phyloP scores from a whole-genome alignment of 2,797 vertebrate species.

The Distichodus sexfasciatus region DNA sequence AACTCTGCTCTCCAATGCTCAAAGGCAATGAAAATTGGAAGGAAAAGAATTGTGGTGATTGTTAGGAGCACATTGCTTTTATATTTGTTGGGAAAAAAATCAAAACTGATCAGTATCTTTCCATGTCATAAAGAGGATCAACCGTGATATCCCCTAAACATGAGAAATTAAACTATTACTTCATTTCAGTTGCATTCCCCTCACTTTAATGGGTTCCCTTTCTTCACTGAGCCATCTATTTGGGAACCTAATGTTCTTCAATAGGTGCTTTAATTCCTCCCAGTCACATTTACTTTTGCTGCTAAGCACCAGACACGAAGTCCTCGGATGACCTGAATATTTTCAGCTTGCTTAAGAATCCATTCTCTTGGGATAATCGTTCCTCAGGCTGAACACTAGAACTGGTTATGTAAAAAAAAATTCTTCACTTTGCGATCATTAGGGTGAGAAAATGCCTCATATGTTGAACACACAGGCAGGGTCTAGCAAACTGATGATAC shows the following conservation, averaged over 20 bases:
- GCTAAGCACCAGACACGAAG: slow-evolving; percentile 2
- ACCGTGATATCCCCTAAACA: neutral
- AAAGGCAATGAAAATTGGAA: no score
- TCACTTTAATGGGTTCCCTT: neutral
- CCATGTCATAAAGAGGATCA: neutral
- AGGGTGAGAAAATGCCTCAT: neutral
- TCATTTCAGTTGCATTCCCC: neutral
- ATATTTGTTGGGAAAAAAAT: neutral
- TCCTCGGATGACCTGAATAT: neutral
- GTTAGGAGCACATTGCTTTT: neutral
- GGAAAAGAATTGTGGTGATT: neutral
- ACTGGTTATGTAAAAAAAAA: neutral
- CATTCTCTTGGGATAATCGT: slow-evolving; percentile 10
- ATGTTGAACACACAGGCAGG: slow-evolving; percentile 4
- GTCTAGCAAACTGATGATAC: neutral
- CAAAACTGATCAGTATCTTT: neutral
- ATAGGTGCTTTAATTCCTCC: slow-evolving; percentile 6
- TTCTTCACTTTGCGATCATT: neutral
- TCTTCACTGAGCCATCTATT: neutral
- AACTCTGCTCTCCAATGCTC: no score
- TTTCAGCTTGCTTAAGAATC: slow-evolving; percentile 4
- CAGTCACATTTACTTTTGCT: slow-evolving; percentile 7
- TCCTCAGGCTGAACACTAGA: slow-evolving; percentile 1
- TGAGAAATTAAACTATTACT: neutral
- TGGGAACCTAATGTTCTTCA: neutral